Percentiles rank a stretch among this genome's conserved stretches.
Conservation (phyloP, 2,888 invertebrate genomes). For the Aphodius sticticus region DNA sequence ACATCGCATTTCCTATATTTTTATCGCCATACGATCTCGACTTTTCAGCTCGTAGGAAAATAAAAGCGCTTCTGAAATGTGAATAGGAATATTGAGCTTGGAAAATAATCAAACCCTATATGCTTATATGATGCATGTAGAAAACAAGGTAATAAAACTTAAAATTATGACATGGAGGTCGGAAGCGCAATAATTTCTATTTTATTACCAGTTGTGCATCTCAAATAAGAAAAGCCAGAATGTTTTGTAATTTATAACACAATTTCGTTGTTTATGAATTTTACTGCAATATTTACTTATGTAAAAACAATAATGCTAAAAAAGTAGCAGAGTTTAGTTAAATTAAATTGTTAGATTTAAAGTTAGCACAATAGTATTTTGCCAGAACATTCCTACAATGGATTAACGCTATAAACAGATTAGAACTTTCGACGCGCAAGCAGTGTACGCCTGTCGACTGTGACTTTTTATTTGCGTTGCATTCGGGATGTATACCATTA, state of each 20-base stretch:
- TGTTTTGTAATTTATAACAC: not conserved
- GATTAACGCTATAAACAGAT: not conserved
- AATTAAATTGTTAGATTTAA: too few species aligned
- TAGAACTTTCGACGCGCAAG: not conserved
- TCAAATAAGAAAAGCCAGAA: not conserved
- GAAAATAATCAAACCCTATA: not conserved
- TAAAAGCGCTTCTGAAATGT: not conserved
- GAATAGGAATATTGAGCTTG: not conserved
- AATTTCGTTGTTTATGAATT: not conserved
- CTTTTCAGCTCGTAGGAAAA: not conserved
- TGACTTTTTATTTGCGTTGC: not conserved
- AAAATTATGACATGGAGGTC: not conserved
- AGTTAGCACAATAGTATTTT: too few species aligned
- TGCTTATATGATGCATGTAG: not conserved
- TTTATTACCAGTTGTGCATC: not conserved
- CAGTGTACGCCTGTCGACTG: not conserved
- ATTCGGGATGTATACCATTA: not conserved
- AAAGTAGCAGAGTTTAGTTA: too few species aligned
- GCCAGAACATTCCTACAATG: not conserved
- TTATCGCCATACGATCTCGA: not conserved
- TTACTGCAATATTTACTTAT: too few species aligned
- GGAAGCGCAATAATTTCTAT: not conserved
- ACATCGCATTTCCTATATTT: not conserved
- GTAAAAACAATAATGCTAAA: too few species aligned
- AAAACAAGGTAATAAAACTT: not conserved